Base-by-base conservation (phyloP, 2,888 invertebrate species). In the Drosophila phalerata region DNA sequence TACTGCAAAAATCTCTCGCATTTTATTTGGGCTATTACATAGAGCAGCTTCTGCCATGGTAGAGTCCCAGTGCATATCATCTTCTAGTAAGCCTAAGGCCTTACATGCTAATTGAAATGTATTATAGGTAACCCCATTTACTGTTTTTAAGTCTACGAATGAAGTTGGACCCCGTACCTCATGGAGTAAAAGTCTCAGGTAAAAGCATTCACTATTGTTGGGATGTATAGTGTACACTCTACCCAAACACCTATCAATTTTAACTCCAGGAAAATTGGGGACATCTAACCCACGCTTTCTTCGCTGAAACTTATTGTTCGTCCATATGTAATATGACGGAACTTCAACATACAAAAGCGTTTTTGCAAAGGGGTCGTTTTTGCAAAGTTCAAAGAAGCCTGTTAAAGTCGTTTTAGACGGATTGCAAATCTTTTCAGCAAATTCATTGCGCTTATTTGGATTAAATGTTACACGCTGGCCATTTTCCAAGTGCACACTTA, bases 51-150 rank as follows among this genome's bases (percentile, higher is more conserved):
- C 37, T 37, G 9, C 37, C 37, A 37, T 37, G 5, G 37, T 37
- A n/a, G n/a, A 37, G 37, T 37, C 37, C 37, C 37, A 37, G 37
- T 37, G n/a, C 6, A n/a, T 37, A 37, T 37, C 37, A n/a, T n/a
- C 37, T 37, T 37, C n/a, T 2, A 37, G 37, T 37, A 37, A 37
- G 6, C 37, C n/a, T 37, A 37, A 37, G 5, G 37, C 37, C 4
- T 37, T 37, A 6, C 37, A 37, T 5, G n/a, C 37, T 37, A 37
- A 37, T n/a, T 37, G 37, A 37, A 37, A n/a, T n/a, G 32, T 32
- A 2, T 9, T 5, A 25, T 25, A 25, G 5, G 25, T 25, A 25
- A 5, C 25, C 2, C 25, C 25, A 4, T 25, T 3, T 32, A 32
- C 32, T 11, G 32, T 32, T 32, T 32, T 32, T 9, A 32, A 32